phyloP scores from a whole-genome alignment of 2,888 invertebrate species.

The Rotaria macrura region DNA sequence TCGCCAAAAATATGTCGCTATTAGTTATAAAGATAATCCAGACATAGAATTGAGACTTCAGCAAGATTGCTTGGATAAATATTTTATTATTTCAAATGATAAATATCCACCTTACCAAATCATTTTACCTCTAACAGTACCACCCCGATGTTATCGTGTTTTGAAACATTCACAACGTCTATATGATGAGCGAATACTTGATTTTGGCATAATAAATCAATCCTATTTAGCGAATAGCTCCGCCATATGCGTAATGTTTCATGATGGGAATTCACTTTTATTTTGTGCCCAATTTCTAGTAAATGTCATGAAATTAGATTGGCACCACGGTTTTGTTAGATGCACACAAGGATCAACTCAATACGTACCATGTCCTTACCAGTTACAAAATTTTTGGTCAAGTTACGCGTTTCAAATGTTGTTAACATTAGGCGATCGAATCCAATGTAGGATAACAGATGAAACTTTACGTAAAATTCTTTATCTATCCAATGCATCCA shows the following conservation, averaged over 20 bases:
- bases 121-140: background rate
- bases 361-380: rapidly evolving
- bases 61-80: background rate
- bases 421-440: background rate
- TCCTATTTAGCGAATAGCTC: background rate
- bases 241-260: background rate
- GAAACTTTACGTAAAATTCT: background rate
- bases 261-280: background rate
- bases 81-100: background rate
- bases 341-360: background rate
- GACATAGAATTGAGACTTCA: background rate
- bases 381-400: background rate
- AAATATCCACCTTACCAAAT: background rate
- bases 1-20: background rate
- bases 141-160: background rate
- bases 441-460: background rate
- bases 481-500: background rate
- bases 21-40: background rate
- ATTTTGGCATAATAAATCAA: background rate
- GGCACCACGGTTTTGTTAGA: background rate
- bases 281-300: background rate
- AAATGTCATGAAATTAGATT: background rate
- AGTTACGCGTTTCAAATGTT: background rate
- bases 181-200: background rate
- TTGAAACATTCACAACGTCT: rapidly evolving